Conservation (phyloP, 2,113 vertebrate genomes). For the Rissa tridactyla region DNA sequence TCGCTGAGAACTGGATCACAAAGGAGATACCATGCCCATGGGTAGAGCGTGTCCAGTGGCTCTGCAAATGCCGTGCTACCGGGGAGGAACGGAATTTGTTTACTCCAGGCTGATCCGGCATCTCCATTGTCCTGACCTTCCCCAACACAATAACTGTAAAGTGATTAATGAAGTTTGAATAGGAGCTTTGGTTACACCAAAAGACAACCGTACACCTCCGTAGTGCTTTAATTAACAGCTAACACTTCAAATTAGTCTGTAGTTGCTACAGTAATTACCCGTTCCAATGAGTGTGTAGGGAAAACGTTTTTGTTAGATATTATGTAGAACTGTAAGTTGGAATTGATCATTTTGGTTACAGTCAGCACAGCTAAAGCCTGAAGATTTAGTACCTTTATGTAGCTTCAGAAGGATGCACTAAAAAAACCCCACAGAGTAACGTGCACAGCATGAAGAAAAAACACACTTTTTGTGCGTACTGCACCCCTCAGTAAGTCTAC, state of each 20-base stretch:
- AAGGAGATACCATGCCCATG: constrained; percentile 58
- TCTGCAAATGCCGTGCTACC: constrained; percentile 33
- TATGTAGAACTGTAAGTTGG: neutral
- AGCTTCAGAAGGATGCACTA: neutral
- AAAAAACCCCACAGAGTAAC: neutral
- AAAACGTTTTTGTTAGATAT: constrained; percentile 29
- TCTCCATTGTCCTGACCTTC: constrained; percentile 77
- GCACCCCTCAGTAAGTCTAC: rapidly evolving
- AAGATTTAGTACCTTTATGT: neutral
- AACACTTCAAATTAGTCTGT: constrained; percentile 77
- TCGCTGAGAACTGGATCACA: constrained; percentile 74
- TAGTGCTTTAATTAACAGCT: constrained; percentile 88
- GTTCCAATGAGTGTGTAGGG: constrained; percentile 43
- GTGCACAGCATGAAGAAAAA: neutral
- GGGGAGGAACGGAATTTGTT: constrained; percentile 76
- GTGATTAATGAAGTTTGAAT: constrained; percentile 81
- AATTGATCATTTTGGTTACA: neutral
- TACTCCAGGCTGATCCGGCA: constrained; percentile 63
- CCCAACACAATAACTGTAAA: constrained; percentile 79
- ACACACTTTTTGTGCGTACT: neutral
- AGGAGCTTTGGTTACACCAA: constrained; percentile 83
- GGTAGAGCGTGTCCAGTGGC: constrained; percentile 40
- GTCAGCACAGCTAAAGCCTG: neutral
- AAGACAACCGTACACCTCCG: constrained; percentile 78
- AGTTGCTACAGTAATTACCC: constrained; percentile 78